Evolutionary conservation across 2,113 vertebrate species (phyloP).

Genomic region (Megaleporinus macrocephalus): DNA sequence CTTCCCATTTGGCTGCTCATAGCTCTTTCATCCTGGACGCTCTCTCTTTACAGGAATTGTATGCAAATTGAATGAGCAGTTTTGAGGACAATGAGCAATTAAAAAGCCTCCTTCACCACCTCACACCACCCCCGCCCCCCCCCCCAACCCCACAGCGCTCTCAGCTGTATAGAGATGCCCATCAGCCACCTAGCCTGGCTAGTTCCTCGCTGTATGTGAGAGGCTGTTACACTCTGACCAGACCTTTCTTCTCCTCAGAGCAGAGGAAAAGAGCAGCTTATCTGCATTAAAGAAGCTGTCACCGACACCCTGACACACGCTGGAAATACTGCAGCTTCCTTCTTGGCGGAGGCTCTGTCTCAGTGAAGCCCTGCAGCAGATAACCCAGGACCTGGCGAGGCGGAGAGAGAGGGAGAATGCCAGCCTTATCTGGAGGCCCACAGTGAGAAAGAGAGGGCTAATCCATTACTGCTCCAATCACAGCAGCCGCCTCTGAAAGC

Average conservation of each 20-base stretch:
- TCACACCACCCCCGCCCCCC: no score
- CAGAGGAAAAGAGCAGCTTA: constrained; percentile 45
- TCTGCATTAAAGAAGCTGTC: constrained; percentile 61
- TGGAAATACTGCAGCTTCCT: constrained; percentile 47
- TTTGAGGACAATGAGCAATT: constrained; percentile 42
- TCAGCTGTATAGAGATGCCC: constrained; percentile 30
- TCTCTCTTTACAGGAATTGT: constrained; percentile 32
- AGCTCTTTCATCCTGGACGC: constrained; percentile 23
- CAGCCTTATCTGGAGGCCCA: constrained; percentile 52
- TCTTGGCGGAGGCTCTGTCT: constrained; percentile 44
- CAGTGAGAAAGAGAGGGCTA: constrained; percentile 47
- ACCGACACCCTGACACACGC: constrained; percentile 49
- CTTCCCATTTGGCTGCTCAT: constrained; percentile 45
- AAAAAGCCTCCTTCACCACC: constrained; percentile 3
- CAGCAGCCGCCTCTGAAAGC: constrained; percentile 27
- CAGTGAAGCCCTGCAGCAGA: constrained; percentile 50
- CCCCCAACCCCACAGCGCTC: background rate
- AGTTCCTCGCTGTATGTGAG: constrained; percentile 8
- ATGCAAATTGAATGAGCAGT: constrained; percentile 44
- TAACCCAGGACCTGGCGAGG: constrained; percentile 48
- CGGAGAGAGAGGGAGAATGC: constrained; percentile 37
- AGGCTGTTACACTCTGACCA: constrained; percentile 33
- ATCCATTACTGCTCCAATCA: constrained; percentile 55
- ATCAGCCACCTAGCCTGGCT: constrained; percentile 2
- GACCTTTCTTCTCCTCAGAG: constrained; percentile 42